These are phyloP conservation scores for Electrona antarctica DNA, from an alignment of 2,113 vertebrate species.

Conservation along the genomic window DNA sequence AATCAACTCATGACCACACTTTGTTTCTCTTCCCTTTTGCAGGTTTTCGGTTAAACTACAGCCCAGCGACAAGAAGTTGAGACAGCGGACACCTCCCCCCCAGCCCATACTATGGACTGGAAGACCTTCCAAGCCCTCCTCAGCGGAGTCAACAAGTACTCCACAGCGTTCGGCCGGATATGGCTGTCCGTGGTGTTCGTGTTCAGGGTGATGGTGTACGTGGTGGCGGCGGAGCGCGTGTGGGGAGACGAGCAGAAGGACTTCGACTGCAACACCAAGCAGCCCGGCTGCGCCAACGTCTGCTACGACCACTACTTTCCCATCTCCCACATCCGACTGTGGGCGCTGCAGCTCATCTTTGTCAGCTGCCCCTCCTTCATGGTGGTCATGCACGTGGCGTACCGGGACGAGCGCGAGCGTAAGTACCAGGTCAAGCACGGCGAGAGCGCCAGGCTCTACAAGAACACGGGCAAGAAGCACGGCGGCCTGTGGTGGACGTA, in stretches of 20 bases:
- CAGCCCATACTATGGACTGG: slow-evolving; percentile 83
- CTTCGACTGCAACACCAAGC: slow-evolving; percentile 87
- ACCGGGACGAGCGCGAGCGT: slow-evolving; percentile 81
- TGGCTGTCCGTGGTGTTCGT: slow-evolving; percentile 90
- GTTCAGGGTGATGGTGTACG: slow-evolving; percentile 86
- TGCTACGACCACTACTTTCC: slow-evolving; percentile 85
- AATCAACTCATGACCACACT: slow-evolving; percentile 1
- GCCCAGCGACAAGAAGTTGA: not conserved
- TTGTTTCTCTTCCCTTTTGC: slow-evolving; percentile 28
- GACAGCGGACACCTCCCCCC: slow-evolving; percentile 11
- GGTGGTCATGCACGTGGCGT: slow-evolving; percentile 88
- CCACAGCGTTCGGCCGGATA: slow-evolving; percentile 83
- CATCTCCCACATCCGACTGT: slow-evolving; percentile 82
- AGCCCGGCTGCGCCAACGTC: slow-evolving; percentile 86
- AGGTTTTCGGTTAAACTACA: slow-evolving; percentile 33
- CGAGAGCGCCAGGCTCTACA: slow-evolving; percentile 66
- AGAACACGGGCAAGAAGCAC: slow-evolving; percentile 78
- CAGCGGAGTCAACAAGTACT: slow-evolving; percentile 88
- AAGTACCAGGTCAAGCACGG: slow-evolving; percentile 75
- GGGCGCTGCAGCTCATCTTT: slow-evolving; percentile 84
- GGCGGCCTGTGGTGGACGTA: slow-evolving; percentile 84
- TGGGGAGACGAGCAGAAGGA: slow-evolving; percentile 88
- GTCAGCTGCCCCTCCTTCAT: slow-evolving; percentile 83
- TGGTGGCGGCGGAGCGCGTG: slow-evolving; percentile 85
- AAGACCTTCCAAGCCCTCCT: slow-evolving; percentile 83